Conservation (phyloP, 2,888 invertebrate genomes). For the Watsonalla cultraria region DNA sequence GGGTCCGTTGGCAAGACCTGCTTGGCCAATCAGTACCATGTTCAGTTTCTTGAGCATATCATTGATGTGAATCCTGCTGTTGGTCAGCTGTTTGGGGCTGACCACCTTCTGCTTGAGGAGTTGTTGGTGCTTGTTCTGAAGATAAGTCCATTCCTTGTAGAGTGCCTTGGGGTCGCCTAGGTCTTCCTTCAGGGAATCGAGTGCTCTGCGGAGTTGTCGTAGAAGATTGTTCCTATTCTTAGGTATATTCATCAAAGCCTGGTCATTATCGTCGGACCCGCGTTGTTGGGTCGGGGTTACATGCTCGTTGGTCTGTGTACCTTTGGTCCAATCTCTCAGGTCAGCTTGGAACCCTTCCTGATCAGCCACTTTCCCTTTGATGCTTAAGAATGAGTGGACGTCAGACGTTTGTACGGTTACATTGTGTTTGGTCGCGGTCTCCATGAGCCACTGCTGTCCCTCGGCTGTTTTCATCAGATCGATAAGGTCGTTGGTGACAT, state of each 20-base stretch:
- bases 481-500: slow-evolving; percentile 66
- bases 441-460: slow-evolving; percentile 65
- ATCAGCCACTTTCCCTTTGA: slow-evolving; percentile 67
- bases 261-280: slow-evolving; percentile 16
- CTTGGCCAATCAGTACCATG: slow-evolving; percentile 79
- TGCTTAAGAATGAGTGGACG: slow-evolving; percentile 53
- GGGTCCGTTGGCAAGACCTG: slow-evolving; percentile 74
- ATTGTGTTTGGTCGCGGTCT: slow-evolving; percentile 45
- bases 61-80: slow-evolving; percentile 61
- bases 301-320: slow-evolving; percentile 14
- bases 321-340: slow-evolving; percentile 57
- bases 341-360: slow-evolving; percentile 74
- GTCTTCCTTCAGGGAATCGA: slow-evolving; percentile 58
- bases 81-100: slow-evolving; percentile 43
- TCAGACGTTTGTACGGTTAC: slow-evolving; percentile 56
- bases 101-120: slow-evolving; percentile 51
- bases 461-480: slow-evolving; percentile 65
- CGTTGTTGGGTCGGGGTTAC: slow-evolving; percentile 22
- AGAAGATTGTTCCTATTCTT: slow-evolving; percentile 51
- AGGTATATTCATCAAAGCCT: slow-evolving; percentile 39
- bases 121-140: slow-evolving; percentile 64
- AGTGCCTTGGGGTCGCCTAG: slow-evolving; percentile 72
- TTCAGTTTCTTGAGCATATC: slow-evolving; percentile 70
- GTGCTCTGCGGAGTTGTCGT: slow-evolving; percentile 45
- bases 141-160: slow-evolving; percentile 57